Conservation (phyloP, 2,888 invertebrate species). For the Campoletis raptor region DNA sequence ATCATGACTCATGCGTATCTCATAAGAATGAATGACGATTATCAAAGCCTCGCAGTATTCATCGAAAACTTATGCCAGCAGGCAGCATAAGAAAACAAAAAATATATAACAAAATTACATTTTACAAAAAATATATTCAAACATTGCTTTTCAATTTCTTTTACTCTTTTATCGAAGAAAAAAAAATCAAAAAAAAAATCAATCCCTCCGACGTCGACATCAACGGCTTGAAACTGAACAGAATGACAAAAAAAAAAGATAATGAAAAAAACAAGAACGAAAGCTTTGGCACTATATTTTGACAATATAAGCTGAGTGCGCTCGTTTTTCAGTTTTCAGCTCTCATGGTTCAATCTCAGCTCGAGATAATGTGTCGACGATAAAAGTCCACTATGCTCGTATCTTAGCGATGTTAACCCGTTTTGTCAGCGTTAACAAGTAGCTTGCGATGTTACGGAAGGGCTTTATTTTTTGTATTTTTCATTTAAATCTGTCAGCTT, state of each 20-base stretch:
- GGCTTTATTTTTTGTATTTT: neutral
- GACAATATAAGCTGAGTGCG: neutral
- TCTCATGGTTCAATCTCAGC: neutral
- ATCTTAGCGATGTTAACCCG: neutral
- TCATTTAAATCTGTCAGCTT: slow-evolving; percentile 21
- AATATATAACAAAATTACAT: neutral
- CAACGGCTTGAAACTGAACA: neutral
- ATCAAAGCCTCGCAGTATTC: neutral
- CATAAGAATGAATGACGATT: neutral
- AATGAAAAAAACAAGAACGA: neutral
- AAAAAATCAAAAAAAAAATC: neutral
- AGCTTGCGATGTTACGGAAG: neutral
- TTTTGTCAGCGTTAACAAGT: neutral
- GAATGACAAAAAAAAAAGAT: neutral
- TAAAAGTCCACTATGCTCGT: neutral
- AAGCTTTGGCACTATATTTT: neutral
- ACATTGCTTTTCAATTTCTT: neutral
- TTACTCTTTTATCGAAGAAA: neutral
- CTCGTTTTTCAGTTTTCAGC: neutral
- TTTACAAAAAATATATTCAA: neutral
- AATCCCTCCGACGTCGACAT: neutral
- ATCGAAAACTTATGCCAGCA: neutral
- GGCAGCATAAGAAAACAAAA: too few relatives aligned
- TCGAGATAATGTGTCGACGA: slow-evolving; percentile 1
- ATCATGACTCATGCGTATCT: slow-evolving; percentile 21